A percentile compares a stretch with the other conserved stretches of the same genome.
Conservation (phyloP, 2,797 vertebrate genomes). For the Sebastes taczanowskii region DNA sequence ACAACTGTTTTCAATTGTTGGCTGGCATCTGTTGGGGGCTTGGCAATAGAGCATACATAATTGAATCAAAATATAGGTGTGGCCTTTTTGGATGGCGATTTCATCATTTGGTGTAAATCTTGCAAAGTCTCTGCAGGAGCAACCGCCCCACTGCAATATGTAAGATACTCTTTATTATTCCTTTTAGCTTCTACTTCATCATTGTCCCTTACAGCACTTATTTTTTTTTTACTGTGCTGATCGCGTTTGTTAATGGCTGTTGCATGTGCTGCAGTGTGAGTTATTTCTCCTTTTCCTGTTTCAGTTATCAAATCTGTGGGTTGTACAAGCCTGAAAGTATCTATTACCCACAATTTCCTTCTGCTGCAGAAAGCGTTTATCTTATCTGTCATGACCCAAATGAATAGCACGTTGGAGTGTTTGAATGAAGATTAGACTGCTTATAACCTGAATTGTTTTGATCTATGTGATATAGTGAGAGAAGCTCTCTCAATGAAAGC, state of each 20-base stretch:
- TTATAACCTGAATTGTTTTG: slow-evolving; percentile 2
- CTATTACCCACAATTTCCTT: slow-evolving; percentile 52
- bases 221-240: not conserved
- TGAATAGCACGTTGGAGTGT: slow-evolving; percentile 5
- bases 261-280: slow-evolving; percentile 27
- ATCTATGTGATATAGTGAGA: not conserved
- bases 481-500: not conserved
- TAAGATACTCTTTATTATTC: not conserved
- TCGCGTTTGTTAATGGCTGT: not conserved
- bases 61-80: slow-evolving; percentile 6
- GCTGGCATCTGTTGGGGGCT: not conserved
- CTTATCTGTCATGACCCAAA: slow-evolving; percentile 46
- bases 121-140: not conserved
- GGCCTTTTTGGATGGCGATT: not conserved
- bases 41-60: not conserved
- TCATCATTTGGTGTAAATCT: slow-evolving; percentile 16
- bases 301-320: slow-evolving; percentile 42
- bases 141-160: not conserved
- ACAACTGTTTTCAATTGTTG: not conserved
- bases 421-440: slow-evolving; percentile 15
- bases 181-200: not conserved
- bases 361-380: slow-evolving; percentile 29
- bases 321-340: slow-evolving; percentile 44
- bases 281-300: slow-evolving; percentile 39
- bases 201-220: not conserved